Base-by-base conservation (phyloP, 1,140 invertebrate genomes). In the Trypoxylus dichotomus region DNA sequence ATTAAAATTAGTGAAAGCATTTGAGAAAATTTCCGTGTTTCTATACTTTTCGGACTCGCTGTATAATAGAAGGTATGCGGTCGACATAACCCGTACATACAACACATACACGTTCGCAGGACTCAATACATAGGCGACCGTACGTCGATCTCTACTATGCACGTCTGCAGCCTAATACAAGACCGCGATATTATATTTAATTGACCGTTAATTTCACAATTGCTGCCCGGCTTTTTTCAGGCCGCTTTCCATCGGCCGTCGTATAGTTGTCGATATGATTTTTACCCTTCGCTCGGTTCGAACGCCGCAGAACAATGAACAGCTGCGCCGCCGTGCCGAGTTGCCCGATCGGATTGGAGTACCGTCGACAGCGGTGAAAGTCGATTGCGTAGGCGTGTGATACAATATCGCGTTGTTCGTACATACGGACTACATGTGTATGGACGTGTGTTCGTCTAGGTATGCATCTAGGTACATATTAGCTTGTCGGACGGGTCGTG, bases 151-250 rank as follows among this genome's bases (percentile, higher is more conserved):
- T 37, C 10, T 37, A 37, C 32, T 37, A 37, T n/a, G n/a, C 32
- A 37, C 32, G 32, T 37, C 32, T 8, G 10, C 10, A 37, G 32
- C 7, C 47, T 54, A 54, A 54, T 54, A 54, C 15, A n/a, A 54
- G 47, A 54, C 15, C 60, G 60, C 60, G 60, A 24, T 68, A 68
- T 24, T 68, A 68, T 10, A 68, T 24, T 68, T 68, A 68, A 68
- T 68, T 68, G 60, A 68, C 60, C 60, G 60, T 68, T 68, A 68
- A 68, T 68, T 68, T 68, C 60, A 68, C 60, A 68, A 68, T 68
- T 68, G 60, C 60, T 68, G 60, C 19, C 60, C 60, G 24, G 60
- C 60, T 68, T 68, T 68, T 68, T 68, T 68, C 60, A 11, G 60
- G 8, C 60, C 24, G 27, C 60, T 25, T 25, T 68, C 60, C 8